Base-by-base conservation (phyloP, 2,113 vertebrate species). In the Tor tambroides region DNA sequence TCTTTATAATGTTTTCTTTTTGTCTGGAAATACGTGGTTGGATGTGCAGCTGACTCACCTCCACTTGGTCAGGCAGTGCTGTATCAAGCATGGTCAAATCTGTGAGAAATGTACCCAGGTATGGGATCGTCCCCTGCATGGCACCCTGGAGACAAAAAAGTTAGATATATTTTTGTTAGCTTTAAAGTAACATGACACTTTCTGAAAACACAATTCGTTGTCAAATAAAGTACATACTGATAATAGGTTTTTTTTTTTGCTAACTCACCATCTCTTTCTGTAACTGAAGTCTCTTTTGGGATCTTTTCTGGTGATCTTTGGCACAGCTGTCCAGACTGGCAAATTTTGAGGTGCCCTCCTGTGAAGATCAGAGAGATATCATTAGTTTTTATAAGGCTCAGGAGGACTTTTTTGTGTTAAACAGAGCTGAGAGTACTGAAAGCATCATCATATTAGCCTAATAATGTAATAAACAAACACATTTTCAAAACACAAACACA, bases 291-390 rank as follows among this genome's bases (percentile, higher is more conserved):
- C 96, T 94, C 87, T 97, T 96, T 93, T 98, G 97, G 2, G 96
- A 97, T 85, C 95, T 96, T 85, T 98, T 98, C 94, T 98, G 97
- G 89, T 98, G 98, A 90, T 99, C 98, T 83, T 98, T 99, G 92
- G 96, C 97, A 2, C 95, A 96, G 87, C 96, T 97, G 89, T 98
- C 97, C 89, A 97, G 89, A 91, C 96, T 98, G 0, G 97, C 98
- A 94, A 98, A 99, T 93, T 98, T 99, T 80, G 98, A 98, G 69
- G 97, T 98, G 86, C 96, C 97, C 94, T 99, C 98, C 98, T 99
- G 92, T 38, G 38, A 85, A 86, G 63, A n/a, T 78, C 82, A 90
- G 7, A 83, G 15, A 38, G 49, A 26, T 21, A 2, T 8, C 15
- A 72, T 12, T 82, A 35, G 30, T 21, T 19, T 71, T 32, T 71